Evolutionary conservation across 2,888 invertebrate species (phyloP), one percentile per base, ranked within the genome.

Genomic region (Barypeithes pellucidus): DNA sequence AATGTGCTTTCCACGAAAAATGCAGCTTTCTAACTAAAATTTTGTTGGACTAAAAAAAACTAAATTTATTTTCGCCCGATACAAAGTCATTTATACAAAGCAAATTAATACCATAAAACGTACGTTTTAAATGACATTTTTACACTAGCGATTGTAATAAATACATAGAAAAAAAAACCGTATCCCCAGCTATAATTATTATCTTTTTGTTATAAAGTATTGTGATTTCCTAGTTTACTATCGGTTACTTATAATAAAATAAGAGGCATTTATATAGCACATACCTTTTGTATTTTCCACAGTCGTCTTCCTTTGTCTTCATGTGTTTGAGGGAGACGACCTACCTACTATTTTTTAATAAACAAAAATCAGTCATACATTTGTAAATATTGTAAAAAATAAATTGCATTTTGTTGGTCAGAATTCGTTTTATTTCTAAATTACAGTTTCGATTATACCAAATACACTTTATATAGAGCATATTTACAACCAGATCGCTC

Each of bases 331-430:
- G 24, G 39, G 43, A 22, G 59, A 45, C 41, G 11, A 59, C 45
- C 43, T 14, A n/a, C n/a, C n/a, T n/a, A n/a, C n/a, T n/a, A 54
- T 70, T 63, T 70, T 70, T 65, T 69, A 61, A 54, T 69, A 69
- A 39, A 69, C 60, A 8, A 24, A 65, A 65, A 29, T 29, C 7
- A 45, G 20, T 66, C 41, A 57, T 60, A 36, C 39, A 47, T 67
- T 57, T 72, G 72, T 72, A 72, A 45, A 72, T 72, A 72, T 41
- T 67, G 62, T 72, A 62, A 67, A 62, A 18, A 67, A 62, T 62
- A 43, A 65, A 29, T 47, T 45, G 45, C 57, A 72, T 72, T 67
- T 72, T 72, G 72, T 72, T 72, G 65, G 14, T 65, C 41, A 67
- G 14, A 36, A 22, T 8, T 59, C 14, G 43, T 67, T 41, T 67